Base-by-base conservation (phyloP, 2,797 vertebrate genomes). In the Schizopygopsis pylzovi region DNA sequence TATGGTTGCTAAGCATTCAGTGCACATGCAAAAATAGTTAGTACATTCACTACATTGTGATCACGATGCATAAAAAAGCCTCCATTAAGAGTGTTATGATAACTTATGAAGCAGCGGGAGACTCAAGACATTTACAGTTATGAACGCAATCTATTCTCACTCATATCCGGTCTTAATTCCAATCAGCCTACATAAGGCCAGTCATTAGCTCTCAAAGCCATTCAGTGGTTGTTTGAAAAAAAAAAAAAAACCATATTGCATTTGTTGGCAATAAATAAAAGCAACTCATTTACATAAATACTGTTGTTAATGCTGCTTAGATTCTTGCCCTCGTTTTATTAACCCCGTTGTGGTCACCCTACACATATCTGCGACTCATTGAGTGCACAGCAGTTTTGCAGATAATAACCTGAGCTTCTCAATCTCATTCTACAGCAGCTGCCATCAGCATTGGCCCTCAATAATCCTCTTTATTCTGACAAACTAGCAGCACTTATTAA, bases 391-490 rank as follows among this genome's bases (percentile, higher is more conserved):
- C 89, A 87, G 88, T 90, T 91, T 91, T 91, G 88, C 88, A 90
- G 90, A 92, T 92, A 92, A 92, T 92, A 94, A 93, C 88, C 86
- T 88, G 89, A 85, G 91, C 61, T 76, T 71, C 90, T 87, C 90
- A 88, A 12, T 81, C 77, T 45, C 85, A 52, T 76, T 84, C 73
- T 71, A 63, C 85, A 70, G 79, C 88, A 85, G 88, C 88, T 45
- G 85, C 73, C 88, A 82, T 89, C 90, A 72, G 85, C 81, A 87
- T 67, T 56, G 79, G 20, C 28, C 65, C 54, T 63, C 68, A 70
- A 61, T 93, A 95, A 95, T 94, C 93, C 89, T 88, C 92, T 94
- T 94, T 89, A 91, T 89, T 85, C 33, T 47, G 81, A 89, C 89
- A 90, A 90, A 90, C 85, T 59, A 82, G 25, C 79, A 79, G 88